Conservation (phyloP, 1,140 invertebrate genomes). For the Ips nitidus region DNA sequence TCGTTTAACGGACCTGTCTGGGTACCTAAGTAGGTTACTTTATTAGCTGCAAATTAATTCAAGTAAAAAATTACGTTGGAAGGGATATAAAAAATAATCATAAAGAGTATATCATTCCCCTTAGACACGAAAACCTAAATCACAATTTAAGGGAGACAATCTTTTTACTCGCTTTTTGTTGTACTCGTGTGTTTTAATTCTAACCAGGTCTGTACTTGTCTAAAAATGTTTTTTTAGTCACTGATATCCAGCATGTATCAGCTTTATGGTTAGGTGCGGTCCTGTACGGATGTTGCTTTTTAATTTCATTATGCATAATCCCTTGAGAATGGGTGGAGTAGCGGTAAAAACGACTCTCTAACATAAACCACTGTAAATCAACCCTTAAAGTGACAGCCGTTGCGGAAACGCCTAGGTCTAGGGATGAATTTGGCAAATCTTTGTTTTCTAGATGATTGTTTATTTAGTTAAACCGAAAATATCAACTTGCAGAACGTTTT, state of each 20-base stretch:
- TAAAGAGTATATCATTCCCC: background rate
- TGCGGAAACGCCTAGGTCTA: conserved; percentile 17
- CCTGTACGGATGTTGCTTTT: conserved; percentile 25
- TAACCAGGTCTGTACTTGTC: background rate
- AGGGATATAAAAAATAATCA: background rate
- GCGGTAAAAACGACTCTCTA: conserved; percentile 17
- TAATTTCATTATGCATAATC: conserved; percentile 33
- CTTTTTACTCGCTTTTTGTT: background rate
- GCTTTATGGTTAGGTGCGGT: background rate
- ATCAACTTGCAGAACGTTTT: too few relatives aligned
- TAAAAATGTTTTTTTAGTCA: background rate
- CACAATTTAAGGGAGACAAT: background rate
- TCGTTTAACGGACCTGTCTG: background rate
- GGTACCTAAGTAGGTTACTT: too few relatives aligned
- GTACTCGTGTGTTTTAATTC: background rate
- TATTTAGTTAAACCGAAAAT: too few relatives aligned
- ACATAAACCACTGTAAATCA: conserved; percentile 26
- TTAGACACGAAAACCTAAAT: too few relatives aligned
- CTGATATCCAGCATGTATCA: background rate
- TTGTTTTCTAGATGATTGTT: too few relatives aligned
- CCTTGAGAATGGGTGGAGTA: conserved; percentile 30
- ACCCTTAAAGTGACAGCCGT: conserved; percentile 26
- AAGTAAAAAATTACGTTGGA: background rate
- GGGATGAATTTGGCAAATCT: conserved; percentile 31
- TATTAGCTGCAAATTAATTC: too few relatives aligned